phyloP scores from a whole-genome alignment of 2,888 invertebrate species.

The Itoplectis maculator region DNA sequence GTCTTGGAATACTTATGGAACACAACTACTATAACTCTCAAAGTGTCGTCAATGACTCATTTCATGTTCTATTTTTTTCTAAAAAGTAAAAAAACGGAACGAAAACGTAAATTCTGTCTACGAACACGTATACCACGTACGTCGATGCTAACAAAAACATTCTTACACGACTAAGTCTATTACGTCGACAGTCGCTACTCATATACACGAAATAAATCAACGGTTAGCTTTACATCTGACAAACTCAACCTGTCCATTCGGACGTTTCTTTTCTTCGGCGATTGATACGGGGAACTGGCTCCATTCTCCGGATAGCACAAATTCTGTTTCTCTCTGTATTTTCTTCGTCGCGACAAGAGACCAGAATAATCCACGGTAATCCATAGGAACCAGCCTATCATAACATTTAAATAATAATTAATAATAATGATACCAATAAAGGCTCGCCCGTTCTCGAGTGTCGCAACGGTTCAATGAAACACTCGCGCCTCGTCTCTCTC shows the following conservation, averaged over 20 bases:
- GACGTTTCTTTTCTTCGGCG: background rate
- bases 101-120: slow-evolving; percentile 28
- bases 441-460: slow-evolving; percentile 1
- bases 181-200: slow-evolving; percentile 34
- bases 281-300: slow-evolving; percentile 16
- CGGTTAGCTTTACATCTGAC: background rate
- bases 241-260: slow-evolving; percentile 8
- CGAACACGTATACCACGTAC: slow-evolving; percentile 51
- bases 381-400: slow-evolving; percentile 64
- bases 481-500: slow-evolving; percentile 27
- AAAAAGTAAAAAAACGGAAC: background rate
- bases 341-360: slow-evolving; percentile 22
- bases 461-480: background rate
- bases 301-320: slow-evolving; percentile 38
- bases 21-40: slow-evolving; percentile 46
- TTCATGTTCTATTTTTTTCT: slow-evolving; percentile 19
- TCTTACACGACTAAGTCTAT: slow-evolving; percentile 30
- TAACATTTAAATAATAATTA: slow-evolving; percentile 41
- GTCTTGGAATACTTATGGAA: slow-evolving; percentile 66
- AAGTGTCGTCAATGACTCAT: slow-evolving; percentile 21
- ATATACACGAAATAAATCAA: slow-evolving; percentile 32
- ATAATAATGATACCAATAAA: slow-evolving; percentile 41
- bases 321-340: slow-evolving; percentile 38
- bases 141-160: slow-evolving; percentile 37
- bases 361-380: slow-evolving; percentile 48